A percentile compares a stretch with the other conserved stretches of the same genome.
These are phyloP conservation scores for Oncorhynchus kisutch DNA, from an alignment of 2,113 vertebrate species.

Conservation along the genomic window DNA sequence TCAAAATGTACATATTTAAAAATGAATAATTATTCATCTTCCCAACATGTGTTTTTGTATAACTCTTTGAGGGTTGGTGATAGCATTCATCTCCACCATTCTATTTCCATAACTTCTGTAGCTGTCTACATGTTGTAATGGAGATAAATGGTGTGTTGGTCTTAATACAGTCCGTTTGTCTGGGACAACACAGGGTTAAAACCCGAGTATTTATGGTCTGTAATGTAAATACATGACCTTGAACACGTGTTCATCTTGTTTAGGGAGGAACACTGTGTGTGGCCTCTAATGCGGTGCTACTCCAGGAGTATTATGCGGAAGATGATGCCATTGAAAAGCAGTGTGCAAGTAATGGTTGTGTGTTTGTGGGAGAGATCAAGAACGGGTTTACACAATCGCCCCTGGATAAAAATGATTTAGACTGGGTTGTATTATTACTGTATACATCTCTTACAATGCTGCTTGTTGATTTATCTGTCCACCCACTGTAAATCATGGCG, in stretches of 20 bases:
- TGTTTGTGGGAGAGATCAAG: not conserved
- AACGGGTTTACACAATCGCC: conserved; percentile 44
- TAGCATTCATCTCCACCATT: not conserved
- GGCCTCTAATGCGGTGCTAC: not conserved
- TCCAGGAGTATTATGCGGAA: not conserved
- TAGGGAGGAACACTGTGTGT: not conserved
- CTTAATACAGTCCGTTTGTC: not conserved
- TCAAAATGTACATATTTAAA: not conserved
- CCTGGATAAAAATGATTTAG: conserved; percentile 59
- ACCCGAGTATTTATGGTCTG: too few relatives aligned
- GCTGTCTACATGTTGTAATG: not conserved
- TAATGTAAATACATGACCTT: too few relatives aligned
- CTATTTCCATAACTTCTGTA: not conserved
- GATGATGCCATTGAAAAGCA: not conserved
- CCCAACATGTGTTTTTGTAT: not conserved
- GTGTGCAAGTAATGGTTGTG: not conserved
- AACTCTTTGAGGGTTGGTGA: not conserved
- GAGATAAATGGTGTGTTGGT: not conserved
- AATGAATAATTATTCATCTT: not conserved
- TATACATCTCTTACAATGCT: conserved; percentile 1
- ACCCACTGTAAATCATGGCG: not conserved
- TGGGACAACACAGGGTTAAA: not conserved
- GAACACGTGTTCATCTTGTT: not conserved
- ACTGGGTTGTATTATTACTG: not conserved
- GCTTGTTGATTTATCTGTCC: not conserved